Evolutionary conservation across 2,797 vertebrate species (phyloP).

Genomic region (Zalophus californianus): DNA sequence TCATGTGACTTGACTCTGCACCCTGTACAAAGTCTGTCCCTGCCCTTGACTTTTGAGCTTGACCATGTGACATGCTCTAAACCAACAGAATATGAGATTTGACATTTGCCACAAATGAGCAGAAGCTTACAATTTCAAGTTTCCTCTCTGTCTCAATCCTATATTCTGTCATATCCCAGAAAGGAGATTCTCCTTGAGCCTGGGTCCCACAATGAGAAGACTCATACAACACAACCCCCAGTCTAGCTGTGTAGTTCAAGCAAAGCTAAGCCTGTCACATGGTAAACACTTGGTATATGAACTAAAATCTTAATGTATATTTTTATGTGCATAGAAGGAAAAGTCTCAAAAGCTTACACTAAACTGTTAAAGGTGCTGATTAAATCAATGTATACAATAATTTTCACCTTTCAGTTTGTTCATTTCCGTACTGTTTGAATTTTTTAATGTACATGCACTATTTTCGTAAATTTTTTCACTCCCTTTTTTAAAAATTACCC

Average conservation of each 20-base stretch:
- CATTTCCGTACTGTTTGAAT: not conserved
- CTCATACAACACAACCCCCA: not conserved
- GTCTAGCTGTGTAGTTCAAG: not conserved
- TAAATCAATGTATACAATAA: not conserved
- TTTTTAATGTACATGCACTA: not conserved
- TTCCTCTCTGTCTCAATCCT: constrained; percentile 10
- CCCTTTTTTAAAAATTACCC: not conserved
- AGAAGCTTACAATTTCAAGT: not conserved
- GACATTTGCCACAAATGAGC: not conserved
- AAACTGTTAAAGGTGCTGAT: not conserved
- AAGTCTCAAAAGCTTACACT: not conserved
- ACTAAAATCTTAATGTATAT: not conserved
- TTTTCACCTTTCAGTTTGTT: not conserved
- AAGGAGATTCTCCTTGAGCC: not conserved
- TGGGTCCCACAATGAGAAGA: not conserved
- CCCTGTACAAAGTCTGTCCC: not conserved
- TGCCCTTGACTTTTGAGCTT: not conserved
- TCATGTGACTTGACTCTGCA: not conserved
- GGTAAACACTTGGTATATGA: not conserved
- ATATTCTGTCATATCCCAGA: not conserved
- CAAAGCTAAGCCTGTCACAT: not conserved
- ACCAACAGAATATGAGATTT: not conserved
- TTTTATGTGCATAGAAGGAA: not conserved
- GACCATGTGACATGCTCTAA: not conserved
- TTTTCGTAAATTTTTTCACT: not conserved